A percentile compares a stretch with the other conserved stretches of the same genome.
Evolutionary conservation across 2,888 invertebrate genomes (phyloP).

Genomic region (Eilema caniola): DNA sequence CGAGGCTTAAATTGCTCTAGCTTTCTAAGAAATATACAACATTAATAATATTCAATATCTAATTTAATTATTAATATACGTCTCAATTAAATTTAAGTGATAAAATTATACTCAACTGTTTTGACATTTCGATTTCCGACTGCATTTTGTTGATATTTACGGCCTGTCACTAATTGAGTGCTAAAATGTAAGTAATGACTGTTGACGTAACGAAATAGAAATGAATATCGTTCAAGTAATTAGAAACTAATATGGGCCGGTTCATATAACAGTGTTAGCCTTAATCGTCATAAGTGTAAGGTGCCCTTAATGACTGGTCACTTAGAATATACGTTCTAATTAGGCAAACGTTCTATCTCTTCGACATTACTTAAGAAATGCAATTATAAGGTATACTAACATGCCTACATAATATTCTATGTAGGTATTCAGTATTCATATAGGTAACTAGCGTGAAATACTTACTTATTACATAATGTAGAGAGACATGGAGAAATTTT

Average conservation of each 20-base stretch:
- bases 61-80: neutral
- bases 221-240: neutral
- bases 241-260: constrained; percentile 4
- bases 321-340: constrained; percentile 8
- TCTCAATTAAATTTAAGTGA: neutral
- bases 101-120: neutral
- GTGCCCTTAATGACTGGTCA: constrained; percentile 4
- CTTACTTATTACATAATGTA: neutral
- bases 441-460: neutral
- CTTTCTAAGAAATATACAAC: neutral
- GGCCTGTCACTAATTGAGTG: neutral
- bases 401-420: neutral
- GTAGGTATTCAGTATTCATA: too few relatives aligned
- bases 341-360: constrained; percentile 16
- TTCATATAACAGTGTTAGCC: neutral
- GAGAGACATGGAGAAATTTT: neutral
- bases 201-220: neutral
- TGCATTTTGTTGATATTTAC: neutral
- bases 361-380: too few relatives aligned
- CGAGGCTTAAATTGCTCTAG: too few relatives aligned
- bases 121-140: neutral
- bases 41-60: neutral
- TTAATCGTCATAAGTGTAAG: neutral
- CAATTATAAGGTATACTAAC: too few relatives aligned
- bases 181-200: neutral